Conservation (phyloP, 2,113 vertebrate species). For the Lepus europaeus region DNA sequence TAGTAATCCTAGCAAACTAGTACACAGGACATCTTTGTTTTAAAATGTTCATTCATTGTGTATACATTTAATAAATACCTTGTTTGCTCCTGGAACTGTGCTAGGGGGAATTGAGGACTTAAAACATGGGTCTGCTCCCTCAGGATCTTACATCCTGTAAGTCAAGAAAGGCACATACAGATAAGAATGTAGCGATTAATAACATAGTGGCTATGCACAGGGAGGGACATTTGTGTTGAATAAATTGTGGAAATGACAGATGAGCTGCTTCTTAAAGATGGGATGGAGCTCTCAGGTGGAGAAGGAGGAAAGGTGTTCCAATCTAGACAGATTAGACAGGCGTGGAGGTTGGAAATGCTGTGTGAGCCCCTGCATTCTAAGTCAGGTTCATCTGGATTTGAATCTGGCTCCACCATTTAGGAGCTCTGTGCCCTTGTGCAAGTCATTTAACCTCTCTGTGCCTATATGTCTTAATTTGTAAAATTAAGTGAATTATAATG, state of each 20-base stretch:
- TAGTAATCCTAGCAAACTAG: neutral
- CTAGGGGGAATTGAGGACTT: neutral
- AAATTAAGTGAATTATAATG: neutral
- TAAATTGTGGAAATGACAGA: neutral
- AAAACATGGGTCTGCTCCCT: neutral
- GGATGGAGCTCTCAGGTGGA: neutral
- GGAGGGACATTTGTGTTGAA: neutral
- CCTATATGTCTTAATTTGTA: constrained; percentile 1
- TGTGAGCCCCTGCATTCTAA: neutral
- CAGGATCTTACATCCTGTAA: neutral
- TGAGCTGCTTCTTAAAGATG: neutral
- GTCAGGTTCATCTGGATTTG: neutral
- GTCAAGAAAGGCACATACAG: neutral
- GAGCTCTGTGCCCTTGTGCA: neutral
- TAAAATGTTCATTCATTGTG: neutral
- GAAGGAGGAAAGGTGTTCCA: neutral
- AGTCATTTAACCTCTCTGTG: neutral
- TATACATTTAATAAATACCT: neutral
- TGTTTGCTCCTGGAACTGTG: neutral
- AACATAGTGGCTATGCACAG: neutral
- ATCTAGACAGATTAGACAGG: neutral
- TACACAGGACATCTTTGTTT: neutral
- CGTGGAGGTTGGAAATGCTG: neutral
- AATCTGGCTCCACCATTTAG: neutral
- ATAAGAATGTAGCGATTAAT: neutral